phyloP scores from a whole-genome alignment of 30 jellyfish, hydroid and myxozoan genomes.

The Aurelia aurita complex sp. Pacific region DNA sequence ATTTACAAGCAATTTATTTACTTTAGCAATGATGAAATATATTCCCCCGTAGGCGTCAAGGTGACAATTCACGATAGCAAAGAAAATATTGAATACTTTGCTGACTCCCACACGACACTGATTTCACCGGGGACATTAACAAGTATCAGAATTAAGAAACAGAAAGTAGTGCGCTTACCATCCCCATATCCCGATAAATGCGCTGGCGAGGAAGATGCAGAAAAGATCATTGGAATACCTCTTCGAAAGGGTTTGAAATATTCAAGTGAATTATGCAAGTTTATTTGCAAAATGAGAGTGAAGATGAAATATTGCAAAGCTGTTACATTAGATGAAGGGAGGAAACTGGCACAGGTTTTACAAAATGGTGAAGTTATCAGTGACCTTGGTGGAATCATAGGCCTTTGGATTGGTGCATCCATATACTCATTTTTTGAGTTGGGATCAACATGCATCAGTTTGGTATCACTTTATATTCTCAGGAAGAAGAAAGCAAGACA shows the following conservation, averaged over 20 bases:
- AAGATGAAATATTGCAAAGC: neutral
- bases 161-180: neutral
- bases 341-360: neutral
- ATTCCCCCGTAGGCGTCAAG: neutral
- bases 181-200: conserved; percentile 9
- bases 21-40: too few relatives aligned
- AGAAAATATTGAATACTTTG: neutral
- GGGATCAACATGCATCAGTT: neutral
- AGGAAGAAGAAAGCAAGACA: too few relatives aligned
- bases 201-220: neutral
- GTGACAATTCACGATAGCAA: neutral
- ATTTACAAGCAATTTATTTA: neutral
- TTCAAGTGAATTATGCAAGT: neutral
- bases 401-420: conserved; percentile 72
- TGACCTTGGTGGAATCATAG: conserved; percentile 67
- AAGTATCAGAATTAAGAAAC: neutral
- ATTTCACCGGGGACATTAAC: neutral
- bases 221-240: neutral
- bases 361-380: neutral
- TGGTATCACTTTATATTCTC: neutral
- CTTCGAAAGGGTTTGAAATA: neutral
- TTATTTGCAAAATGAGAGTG: neutral
- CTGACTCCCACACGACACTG: neutral
- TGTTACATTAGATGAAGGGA: neutral
- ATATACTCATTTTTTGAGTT: conserved; percentile 50